Evolutionary conservation across 2,888 invertebrate species (phyloP), one percentile per base, ranked within the genome.

Genomic region (Melinopterus prodromus): DNA sequence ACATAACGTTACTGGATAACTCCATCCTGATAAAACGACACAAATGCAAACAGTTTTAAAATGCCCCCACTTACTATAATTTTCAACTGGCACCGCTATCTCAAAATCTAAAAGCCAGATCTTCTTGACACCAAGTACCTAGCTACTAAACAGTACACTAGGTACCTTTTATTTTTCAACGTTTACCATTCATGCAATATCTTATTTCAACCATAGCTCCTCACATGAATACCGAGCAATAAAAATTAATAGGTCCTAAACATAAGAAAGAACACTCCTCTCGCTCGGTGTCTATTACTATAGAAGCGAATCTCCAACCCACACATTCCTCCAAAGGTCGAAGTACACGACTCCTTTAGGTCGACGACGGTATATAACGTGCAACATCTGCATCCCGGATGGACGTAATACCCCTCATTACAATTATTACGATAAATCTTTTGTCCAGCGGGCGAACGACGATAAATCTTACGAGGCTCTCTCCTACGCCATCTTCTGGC

Each of bases 381-480:
- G 53, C 53, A 53, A 77, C 79, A 79, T 79, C 79, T 79, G 79
- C 79, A 79, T 79, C 79, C 79, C 79, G 79, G 79, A 79, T 79
- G 79, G 35, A 26, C 69, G 69, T 77, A 77, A 77, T 77, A 70
- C 70, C 70, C 70, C 70, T 77, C 79, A 79, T 79, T 79, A 79
- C 70, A 77, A 79, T 79, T 79, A 79, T 79, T 79, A 77, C 79
- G 77, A 79, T 79, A 79, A 79, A 79, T 79, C 79, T 77, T 77
- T 79, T 77, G 79, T 71, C 79, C 77, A 72, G 79, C 77, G 77
- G 77, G 15, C 77, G 74, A 74, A 72, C 77, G 72, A 77, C 77
- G 69, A 77, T 79, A 79, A 79, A 79, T 79, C 79, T 72, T 15
- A 72, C 70, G 7, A 35, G 74, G 74, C 26, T 53, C 37, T 77